phyloP scores from a whole-genome alignment of 37 sponge, comb jelly and placozoan species.

The Agelas oroides region DNA sequence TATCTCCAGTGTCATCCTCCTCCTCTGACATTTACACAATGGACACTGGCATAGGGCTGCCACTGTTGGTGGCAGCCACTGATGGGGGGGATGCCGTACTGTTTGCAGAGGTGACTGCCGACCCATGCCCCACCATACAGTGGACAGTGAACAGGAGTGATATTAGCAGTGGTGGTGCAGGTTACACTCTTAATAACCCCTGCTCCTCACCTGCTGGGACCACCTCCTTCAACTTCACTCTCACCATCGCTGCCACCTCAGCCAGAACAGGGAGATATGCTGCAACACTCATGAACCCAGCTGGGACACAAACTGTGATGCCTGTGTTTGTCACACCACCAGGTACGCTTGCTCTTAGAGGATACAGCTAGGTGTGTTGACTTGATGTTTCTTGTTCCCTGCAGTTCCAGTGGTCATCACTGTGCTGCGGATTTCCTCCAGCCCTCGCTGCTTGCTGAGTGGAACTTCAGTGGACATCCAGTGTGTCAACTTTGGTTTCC shows the following conservation, averaged over 20 bases:
- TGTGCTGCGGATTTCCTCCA: not conserved
- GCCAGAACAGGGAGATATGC: constrained; percentile 28
- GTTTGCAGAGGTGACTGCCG: constrained; percentile 28
- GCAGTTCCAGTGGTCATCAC: not conserved
- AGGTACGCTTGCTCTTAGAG: constrained; percentile 1
- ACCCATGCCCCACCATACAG: constrained; percentile 32
- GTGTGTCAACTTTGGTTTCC: constrained; percentile 49
- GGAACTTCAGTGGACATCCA: constrained; percentile 14
- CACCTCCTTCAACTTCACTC: constrained; percentile 18
- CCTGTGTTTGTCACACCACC: constrained; percentile 7
- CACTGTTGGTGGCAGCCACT: not conserved
- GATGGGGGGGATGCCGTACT: not conserved
- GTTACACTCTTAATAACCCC: not conserved
- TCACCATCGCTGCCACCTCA: constrained; percentile 10
- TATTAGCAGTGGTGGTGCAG: not conserved
- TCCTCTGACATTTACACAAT: too few species aligned
- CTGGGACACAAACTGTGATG: not conserved
- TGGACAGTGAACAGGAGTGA: constrained; percentile 5
- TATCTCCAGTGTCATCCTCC: too few species aligned
- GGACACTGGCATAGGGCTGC: too few species aligned
- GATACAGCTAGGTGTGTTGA: too few species aligned
- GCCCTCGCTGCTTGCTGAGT: constrained; percentile 13
- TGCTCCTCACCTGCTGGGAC: not conserved
- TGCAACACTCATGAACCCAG: constrained; percentile 19
- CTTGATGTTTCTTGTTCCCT: not conserved